phyloP scores from a whole-genome alignment of 2,113 vertebrate species.

The Uria aalge region DNA sequence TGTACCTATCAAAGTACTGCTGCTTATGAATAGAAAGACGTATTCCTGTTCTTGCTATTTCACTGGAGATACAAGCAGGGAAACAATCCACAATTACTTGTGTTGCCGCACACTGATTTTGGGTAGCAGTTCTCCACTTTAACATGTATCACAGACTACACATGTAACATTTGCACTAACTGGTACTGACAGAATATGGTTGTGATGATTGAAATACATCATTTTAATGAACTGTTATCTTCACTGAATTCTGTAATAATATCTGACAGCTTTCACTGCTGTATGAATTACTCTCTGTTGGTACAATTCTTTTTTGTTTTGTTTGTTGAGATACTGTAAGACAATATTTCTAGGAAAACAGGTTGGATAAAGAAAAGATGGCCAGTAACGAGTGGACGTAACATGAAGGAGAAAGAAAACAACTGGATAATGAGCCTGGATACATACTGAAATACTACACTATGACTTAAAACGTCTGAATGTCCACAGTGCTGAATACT shows the following conservation, averaged over 20 bases:
- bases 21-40: constrained; percentile 7
- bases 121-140: background rate
- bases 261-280: background rate
- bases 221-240: constrained; percentile 59
- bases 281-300: background rate
- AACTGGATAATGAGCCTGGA: background rate
- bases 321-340: background rate
- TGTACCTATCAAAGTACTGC: background rate
- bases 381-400: background rate
- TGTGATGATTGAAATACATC: constrained; percentile 14
- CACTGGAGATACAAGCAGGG: background rate
- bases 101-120: background rate
- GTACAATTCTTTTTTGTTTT: background rate
- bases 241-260: background rate
- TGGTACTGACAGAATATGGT: background rate
- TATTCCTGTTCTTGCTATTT: background rate
- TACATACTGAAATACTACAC: background rate
- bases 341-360: background rate
- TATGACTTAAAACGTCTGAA: background rate
- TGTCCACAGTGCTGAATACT: background rate
- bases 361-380: background rate
- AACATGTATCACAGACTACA: background rate
- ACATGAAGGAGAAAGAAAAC: background rate
- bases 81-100: background rate
- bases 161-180: background rate